Conservation (phyloP, 2,888 invertebrate species). For the Hermaeophaga mercurialis region DNA sequence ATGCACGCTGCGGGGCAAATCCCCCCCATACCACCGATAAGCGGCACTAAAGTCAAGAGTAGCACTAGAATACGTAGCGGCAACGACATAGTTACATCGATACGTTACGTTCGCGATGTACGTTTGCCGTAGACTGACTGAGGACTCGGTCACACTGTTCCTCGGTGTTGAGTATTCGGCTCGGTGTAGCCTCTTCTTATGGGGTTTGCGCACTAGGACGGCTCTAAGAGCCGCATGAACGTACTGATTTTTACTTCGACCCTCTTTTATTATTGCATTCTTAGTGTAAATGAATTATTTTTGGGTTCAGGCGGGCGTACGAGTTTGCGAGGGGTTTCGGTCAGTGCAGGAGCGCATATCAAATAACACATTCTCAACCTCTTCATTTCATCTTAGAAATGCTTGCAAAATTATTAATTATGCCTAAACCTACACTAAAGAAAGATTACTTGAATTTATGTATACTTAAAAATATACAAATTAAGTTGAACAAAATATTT, state of each 20-base stretch:
- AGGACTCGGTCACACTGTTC: background rate
- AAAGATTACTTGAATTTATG: too few species aligned
- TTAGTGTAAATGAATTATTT: slow-evolving; percentile 37
- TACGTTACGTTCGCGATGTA: slow-evolving; percentile 8
- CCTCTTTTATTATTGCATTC: slow-evolving; percentile 44
- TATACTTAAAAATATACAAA: too few species aligned
- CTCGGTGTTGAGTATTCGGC: slow-evolving; percentile 27
- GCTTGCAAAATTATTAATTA: too few species aligned
- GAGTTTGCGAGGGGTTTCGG: background rate
- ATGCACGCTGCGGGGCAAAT: slow-evolving; percentile 78
- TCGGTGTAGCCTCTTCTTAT: slow-evolving; percentile 59
- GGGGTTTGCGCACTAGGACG: slow-evolving; percentile 56
- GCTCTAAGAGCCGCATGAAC: slow-evolving; percentile 57
- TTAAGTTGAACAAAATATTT: too few species aligned
- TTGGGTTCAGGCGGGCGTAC: slow-evolving; percentile 27
- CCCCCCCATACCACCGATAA: slow-evolving; percentile 57
- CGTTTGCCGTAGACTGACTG: slow-evolving; percentile 10
- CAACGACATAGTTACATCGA: slow-evolving; percentile 18
- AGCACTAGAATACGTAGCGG: slow-evolving; percentile 19
- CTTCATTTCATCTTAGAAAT: too few species aligned
- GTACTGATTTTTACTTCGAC: slow-evolving; percentile 54
- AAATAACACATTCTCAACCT: too few species aligned
- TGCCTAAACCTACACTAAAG: too few species aligned
- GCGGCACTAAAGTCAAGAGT: slow-evolving; percentile 22
- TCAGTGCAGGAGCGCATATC: too few species aligned